Base-by-base conservation (phyloP, 2,797 vertebrate genomes). In the Trematomus bernacchii region DNA sequence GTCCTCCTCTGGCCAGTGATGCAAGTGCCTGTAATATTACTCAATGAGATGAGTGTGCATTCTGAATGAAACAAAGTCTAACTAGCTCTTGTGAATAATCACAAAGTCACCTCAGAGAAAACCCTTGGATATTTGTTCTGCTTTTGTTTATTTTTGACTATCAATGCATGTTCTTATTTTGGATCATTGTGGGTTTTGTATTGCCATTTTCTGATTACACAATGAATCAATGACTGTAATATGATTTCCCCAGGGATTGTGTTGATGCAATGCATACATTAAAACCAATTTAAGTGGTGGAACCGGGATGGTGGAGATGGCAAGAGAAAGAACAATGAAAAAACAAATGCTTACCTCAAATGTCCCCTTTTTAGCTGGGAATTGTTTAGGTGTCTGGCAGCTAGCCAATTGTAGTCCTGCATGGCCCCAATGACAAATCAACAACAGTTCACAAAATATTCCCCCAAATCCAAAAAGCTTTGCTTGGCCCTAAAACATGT, bases 341-440 rank as follows among this genome's bases (percentile, higher is more conserved):
- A 30, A 30, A 63, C 19, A 1, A 10, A 16, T 33, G 15, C 33
- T 54, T 3, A 48, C 61, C 16, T 73, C 19, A 42, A 14, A 54
- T 71, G 71, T 64, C 27, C 33, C 30, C 44, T 33, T 33, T 71
- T 61, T 70, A 66, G 43, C 37, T 73, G 59, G 68, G 51, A 83
- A 69, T 70, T 87, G 68, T 59, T 71, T 81, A 90, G 90, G 85
- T 94, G 93, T 93, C 91, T 93, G 91, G 92, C 92, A 92, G 90
- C 85, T 85, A 57, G 75, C 67, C 63, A 75, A 67, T 71, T 62
- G 4, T 53, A 66, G 55, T 79, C 71, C 51, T n/a, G 65, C 51
- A 62, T 18, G 58, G 69, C 54, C 60, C 33, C 47, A 52, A 16
- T 54, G 30, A 68, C 40, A 48, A 23, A 52, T 71, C 40, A 66